These are phyloP conservation scores for Aleiodes alternator DNA, from an alignment of 2,888 invertebrate species.

Conservation along the genomic window DNA sequence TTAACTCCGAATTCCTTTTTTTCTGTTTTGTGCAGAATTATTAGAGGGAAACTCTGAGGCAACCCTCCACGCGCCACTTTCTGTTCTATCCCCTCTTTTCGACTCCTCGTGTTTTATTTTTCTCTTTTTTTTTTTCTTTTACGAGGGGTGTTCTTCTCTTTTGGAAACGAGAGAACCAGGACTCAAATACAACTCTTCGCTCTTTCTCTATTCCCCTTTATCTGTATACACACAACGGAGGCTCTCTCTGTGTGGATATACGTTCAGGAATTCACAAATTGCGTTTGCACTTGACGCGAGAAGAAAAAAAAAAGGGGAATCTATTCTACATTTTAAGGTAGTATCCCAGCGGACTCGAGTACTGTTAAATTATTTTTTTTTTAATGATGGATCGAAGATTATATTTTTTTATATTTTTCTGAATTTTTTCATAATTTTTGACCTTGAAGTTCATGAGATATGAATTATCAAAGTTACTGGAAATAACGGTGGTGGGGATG, in stretches of 20 bases:
- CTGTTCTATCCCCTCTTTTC: conserved; percentile 9
- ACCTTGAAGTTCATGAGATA: too few species aligned
- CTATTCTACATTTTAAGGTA: conserved; percentile 45
- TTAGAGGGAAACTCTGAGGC: conserved; percentile 8
- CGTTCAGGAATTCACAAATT: conserved; percentile 53
- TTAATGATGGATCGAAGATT: too few species aligned
- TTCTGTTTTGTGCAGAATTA: conserved; percentile 18
- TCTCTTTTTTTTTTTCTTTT: conserved; percentile 19
- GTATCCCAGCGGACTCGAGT: too few species aligned
- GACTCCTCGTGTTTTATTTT: conserved; percentile 7
- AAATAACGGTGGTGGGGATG: too few species aligned
- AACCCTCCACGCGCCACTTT: conserved; percentile 45
- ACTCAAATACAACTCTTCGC: conserved; percentile 44
- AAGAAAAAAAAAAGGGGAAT: conserved; percentile 47
- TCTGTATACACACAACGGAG: conserved; percentile 17
- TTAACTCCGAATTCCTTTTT: conserved; percentile 17
- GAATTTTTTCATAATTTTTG: too few species aligned
- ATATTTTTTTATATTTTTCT: too few species aligned
- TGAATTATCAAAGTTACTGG: too few species aligned
- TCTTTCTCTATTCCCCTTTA: conserved; percentile 6
- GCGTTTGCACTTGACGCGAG: conserved; percentile 56
- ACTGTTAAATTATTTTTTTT: too few species aligned
- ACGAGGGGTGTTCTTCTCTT: conserved; percentile 25
- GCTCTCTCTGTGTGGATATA: conserved; percentile 17
- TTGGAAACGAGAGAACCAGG: conserved; percentile 21